Percentiles rank a stretch among this genome's conserved stretches.
These are phyloP conservation scores for Bombus pyrosoma DNA, from an alignment of 1,140 invertebrate genomes.

Conservation along the genomic window DNA sequence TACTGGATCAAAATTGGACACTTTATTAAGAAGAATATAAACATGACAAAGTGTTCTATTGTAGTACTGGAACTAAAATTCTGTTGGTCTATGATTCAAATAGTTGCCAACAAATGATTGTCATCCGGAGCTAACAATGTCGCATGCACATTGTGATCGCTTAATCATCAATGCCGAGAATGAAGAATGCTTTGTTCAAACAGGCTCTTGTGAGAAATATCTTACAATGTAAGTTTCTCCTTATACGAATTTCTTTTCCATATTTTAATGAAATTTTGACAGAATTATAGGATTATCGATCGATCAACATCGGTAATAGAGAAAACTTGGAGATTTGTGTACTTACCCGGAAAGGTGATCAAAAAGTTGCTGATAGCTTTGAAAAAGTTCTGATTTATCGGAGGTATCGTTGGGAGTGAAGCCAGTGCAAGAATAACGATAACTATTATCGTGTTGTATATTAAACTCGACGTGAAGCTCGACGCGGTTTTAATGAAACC, in stretches of 20 bases:
- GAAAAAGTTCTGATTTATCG: not conserved
- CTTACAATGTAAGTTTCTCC: not conserved
- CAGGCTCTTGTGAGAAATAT: not conserved
- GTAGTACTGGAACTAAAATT: not conserved
- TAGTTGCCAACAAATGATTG: not conserved
- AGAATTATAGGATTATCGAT: not conserved
- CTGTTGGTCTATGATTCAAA: not conserved
- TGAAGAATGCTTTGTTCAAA: not conserved
- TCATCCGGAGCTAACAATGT: not conserved
- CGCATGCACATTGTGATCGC: not conserved
- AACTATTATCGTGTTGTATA: slow-evolving; percentile 18
- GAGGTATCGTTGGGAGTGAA: not conserved
- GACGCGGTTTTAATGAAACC: slow-evolving; percentile 25
- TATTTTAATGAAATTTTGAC: not conserved
- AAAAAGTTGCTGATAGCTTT: not conserved
- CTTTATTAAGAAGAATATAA: not conserved
- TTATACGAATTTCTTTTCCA: not conserved
- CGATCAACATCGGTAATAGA: not conserved
- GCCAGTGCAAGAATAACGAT: not conserved
- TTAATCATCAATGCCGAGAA: not conserved
- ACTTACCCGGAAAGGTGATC: not conserved
- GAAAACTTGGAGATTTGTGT: not conserved
- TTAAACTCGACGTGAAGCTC: not conserved
- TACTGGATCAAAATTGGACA: no score
- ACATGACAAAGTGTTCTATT: not conserved